Conservation (phyloP, 2,113 vertebrate species). For the Panthera tigris region DNA sequence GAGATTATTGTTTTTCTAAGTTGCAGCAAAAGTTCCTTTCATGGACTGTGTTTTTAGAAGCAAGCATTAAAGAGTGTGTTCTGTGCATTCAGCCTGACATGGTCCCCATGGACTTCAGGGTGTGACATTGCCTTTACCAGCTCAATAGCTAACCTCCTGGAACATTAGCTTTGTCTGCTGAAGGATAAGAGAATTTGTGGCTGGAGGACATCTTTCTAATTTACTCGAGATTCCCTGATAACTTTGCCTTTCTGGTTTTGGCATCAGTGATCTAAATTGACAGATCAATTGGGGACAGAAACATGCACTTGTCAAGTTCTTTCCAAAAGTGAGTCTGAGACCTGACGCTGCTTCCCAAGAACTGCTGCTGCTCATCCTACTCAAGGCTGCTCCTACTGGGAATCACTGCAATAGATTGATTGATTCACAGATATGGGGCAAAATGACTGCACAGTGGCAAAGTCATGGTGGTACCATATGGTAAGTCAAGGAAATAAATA, state of each 20-base stretch:
- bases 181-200: constrained; percentile 62
- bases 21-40: background rate
- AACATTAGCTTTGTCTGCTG: constrained; percentile 34
- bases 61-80: background rate
- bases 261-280: constrained; percentile 60
- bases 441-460: constrained; percentile 31
- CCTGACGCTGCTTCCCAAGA: background rate
- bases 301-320: background rate
- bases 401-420: fast-evolving
- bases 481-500: background rate
- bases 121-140: constrained; percentile 48
- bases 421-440: background rate
- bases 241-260: constrained; percentile 53
- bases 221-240: constrained; percentile 72
- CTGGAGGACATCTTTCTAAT: constrained; percentile 66
- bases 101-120: background rate
- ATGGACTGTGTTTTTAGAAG: background rate
- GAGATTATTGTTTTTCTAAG: background rate
- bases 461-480: background rate
- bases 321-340: background rate
- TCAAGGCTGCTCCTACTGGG: background rate
- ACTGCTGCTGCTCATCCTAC: background rate
- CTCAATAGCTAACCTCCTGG: constrained; percentile 58
- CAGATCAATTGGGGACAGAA: constrained; percentile 55
- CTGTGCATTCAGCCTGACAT: constrained; percentile 49